Conservation (phyloP, 1,140 invertebrate genomes). For the Euura lappo region DNA sequence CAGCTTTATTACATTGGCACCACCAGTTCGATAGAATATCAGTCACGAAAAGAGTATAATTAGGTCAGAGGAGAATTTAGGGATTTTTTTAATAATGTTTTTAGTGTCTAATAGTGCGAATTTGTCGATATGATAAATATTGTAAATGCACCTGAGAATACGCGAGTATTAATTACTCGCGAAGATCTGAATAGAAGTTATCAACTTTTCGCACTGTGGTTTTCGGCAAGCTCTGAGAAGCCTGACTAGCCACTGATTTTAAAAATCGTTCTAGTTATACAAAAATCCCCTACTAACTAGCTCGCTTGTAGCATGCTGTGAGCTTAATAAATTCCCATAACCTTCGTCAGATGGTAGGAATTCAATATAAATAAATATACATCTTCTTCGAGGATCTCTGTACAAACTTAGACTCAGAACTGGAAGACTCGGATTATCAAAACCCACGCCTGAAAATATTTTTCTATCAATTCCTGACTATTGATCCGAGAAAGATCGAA, state of each 20-base stretch:
- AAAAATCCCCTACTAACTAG: conserved; percentile 3
- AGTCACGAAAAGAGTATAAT: no score
- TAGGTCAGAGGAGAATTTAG: no score
- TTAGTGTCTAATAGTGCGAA: no score
- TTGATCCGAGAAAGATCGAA: no score
- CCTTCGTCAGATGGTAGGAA: background rate
- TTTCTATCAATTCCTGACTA: no score
- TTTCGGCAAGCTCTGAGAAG: background rate
- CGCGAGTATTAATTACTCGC: no score
- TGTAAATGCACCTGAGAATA: no score
- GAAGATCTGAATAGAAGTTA: no score
- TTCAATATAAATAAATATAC: background rate
- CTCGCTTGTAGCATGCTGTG: background rate
- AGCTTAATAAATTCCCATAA: conserved; percentile 1
- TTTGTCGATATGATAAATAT: no score
- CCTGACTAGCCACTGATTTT: background rate
- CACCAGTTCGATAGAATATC: no score
- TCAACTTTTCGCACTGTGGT: background rate
- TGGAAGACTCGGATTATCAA: background rate
- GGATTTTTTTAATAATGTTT: no score
- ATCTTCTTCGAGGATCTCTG: background rate
- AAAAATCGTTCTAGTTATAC: background rate
- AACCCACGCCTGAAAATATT: background rate
- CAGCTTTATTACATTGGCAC: no score
- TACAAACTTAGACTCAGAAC: background rate